Evolutionary conservation across 2,888 invertebrate genomes (phyloP).

Genomic region (Nowickia ferox): DNA sequence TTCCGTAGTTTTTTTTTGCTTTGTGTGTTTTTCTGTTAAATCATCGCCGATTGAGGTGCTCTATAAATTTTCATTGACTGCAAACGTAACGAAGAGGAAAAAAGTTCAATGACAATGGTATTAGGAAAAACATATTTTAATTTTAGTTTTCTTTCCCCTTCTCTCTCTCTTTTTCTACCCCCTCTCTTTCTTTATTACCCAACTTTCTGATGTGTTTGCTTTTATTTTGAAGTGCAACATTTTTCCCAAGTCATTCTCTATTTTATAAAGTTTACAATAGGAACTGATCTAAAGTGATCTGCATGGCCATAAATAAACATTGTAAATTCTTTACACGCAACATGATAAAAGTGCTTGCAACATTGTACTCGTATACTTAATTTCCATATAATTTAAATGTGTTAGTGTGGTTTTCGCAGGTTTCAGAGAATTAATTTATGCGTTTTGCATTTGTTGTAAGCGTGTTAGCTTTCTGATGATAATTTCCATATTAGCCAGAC

Average conservation of each 20-base stretch:
- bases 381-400: slow-evolving; percentile 17
- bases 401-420: slow-evolving; percentile 19
- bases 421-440: slow-evolving; percentile 11
- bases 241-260: slow-evolving; percentile 34
- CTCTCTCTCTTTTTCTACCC: not conserved
- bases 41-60: slow-evolving; percentile 67
- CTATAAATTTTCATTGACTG: slow-evolving; percentile 70
- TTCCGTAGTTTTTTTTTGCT: slow-evolving; percentile 53
- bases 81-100: slow-evolving; percentile 42
- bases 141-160: slow-evolving; percentile 26
- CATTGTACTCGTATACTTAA: slow-evolving; percentile 42
- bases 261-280: slow-evolving; percentile 16
- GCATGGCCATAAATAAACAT: slow-evolving; percentile 54
- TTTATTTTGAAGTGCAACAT: not conserved
- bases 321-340: slow-evolving; percentile 46
- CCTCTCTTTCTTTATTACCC: not conserved
- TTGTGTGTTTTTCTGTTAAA: slow-evolving; percentile 62
- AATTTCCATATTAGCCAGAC: too few species aligned
- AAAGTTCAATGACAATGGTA: slow-evolving; percentile 62
- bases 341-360: slow-evolving; percentile 47
- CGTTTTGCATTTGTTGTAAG: not conserved
- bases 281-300: slow-evolving; percentile 56
- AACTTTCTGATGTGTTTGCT: slow-evolving; percentile 9
- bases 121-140: slow-evolving; percentile 45
- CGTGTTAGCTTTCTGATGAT: too few species aligned